Base-by-base conservation (phyloP, 2,113 vertebrate genomes). In the Osmerus eperlanus region DNA sequence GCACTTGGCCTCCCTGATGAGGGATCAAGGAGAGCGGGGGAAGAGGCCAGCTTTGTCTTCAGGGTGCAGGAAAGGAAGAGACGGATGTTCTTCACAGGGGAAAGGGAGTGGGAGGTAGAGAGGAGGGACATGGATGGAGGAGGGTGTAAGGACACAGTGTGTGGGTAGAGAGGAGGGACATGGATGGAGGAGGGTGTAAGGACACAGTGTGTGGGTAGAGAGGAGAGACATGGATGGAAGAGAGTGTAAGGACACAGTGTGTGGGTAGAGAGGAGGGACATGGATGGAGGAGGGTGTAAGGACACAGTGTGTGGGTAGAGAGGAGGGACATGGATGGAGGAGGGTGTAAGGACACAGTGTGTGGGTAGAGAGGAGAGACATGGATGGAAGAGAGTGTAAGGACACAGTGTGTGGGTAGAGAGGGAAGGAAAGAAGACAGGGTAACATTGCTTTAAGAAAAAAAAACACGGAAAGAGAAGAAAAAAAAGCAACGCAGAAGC, bases 1-100 rank as follows among this genome's bases (percentile, higher is more conserved):
- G 76, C 82, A 76, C 81, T 89, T 86, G 78, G 83, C 86, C 81
- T 87, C 82, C 72, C 85, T 90, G 82, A 83, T 90, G 83, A 87
- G 77, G 83, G 88, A 88, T 89, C 86, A 86, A 76, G 79, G 75
- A 83, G 88, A 91, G 88, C 76, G 81, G 65, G 69, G 77, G 67
- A 73, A 84, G 73, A 84, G 78, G 78, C 73, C 81, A 59, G 78
- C 65, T 81, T 73, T 71, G 72, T 85, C 75, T 86, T 80, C 79
- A 73, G 82, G 77, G 74, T 83, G 74, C 72, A 60, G 68, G 28
- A 8, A 72, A 8, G n/a, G 56, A 59, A 59, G 63, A 55, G 85
- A 82, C 73, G 77, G 80, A 70, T 2, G 53, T 76, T 84, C 68
- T 79, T 76, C 70, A 18, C 51, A 41, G 67, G 76, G 73, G 63